phyloP scores from a whole-genome alignment of 2,113 vertebrate species.

The Sylvietta virens region DNA sequence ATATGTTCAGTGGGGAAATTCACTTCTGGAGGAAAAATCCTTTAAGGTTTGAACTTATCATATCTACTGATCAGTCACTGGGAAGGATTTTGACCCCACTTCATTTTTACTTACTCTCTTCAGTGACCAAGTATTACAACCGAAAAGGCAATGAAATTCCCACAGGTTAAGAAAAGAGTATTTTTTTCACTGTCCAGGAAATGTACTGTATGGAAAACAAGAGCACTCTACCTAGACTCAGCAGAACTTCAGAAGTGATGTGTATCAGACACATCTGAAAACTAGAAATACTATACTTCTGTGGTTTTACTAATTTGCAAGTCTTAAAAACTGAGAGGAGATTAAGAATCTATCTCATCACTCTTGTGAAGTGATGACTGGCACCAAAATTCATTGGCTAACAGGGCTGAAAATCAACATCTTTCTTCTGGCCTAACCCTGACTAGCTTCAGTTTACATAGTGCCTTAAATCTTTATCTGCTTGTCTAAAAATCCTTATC shows the following conservation, averaged over 20 bases:
- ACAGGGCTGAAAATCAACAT: background rate
- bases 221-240: background rate
- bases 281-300: background rate
- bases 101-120: background rate
- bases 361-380: background rate
- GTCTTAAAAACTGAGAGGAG: background rate
- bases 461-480: background rate
- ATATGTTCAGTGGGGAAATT: background rate
- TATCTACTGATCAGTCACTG: background rate
- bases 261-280: background rate
- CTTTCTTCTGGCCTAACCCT: background rate
- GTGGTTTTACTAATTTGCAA: background rate
- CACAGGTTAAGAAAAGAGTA: background rate
- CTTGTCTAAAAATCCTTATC: background rate
- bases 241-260: background rate
- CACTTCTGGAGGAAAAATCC: background rate
- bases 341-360: background rate
- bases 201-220: background rate
- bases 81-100: background rate
- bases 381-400: background rate
- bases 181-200: background rate
- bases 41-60: background rate
- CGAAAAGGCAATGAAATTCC: background rate
- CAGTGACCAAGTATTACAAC: background rate
- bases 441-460: background rate